These are phyloP conservation scores for Chrysina gloriosa DNA, from an alignment of 2,888 invertebrate species.

Conservation along the genomic window DNA sequence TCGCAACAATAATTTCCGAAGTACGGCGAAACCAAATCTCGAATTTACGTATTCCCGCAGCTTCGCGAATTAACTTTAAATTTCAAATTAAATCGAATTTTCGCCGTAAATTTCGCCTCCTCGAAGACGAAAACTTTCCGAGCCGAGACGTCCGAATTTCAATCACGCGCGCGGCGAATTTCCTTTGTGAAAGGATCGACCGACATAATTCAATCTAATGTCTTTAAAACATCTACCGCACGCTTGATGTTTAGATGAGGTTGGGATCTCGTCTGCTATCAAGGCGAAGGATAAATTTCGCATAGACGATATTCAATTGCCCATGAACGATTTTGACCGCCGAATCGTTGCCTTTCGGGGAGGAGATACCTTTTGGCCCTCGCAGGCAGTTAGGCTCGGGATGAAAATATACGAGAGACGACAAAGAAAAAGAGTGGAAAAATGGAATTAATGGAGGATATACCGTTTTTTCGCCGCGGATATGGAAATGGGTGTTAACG, in stretches of 20 bases:
- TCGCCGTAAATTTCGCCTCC: neutral
- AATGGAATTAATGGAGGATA: constrained; percentile 12
- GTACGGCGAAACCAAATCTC: no score
- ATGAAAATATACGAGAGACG: constrained; percentile 3
- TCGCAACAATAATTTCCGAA: no score
- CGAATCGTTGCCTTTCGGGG: neutral
- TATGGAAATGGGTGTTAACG: neutral
- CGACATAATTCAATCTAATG: constrained; percentile 18
- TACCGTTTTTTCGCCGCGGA: neutral
- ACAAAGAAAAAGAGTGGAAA: neutral
- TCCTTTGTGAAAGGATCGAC: constrained; percentile 14
- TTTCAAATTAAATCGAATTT: neutral
- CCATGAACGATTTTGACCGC: constrained; percentile 20
- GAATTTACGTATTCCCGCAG: no score
- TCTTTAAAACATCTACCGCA: constrained; percentile 8
- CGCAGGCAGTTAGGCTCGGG: neutral
- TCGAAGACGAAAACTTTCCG: neutral
- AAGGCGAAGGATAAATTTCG: constrained; percentile 5
- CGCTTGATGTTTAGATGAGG: constrained; percentile 9
- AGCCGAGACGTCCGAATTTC: constrained; percentile 5
- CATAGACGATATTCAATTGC: constrained; percentile 4
- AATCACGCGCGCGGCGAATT: constrained; percentile 17
- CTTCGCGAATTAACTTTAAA: no score
- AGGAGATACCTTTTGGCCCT: neutral
- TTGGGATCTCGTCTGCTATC: neutral